phyloP scores from a whole-genome alignment of 2,113 vertebrate species.

The Conger conger region DNA sequence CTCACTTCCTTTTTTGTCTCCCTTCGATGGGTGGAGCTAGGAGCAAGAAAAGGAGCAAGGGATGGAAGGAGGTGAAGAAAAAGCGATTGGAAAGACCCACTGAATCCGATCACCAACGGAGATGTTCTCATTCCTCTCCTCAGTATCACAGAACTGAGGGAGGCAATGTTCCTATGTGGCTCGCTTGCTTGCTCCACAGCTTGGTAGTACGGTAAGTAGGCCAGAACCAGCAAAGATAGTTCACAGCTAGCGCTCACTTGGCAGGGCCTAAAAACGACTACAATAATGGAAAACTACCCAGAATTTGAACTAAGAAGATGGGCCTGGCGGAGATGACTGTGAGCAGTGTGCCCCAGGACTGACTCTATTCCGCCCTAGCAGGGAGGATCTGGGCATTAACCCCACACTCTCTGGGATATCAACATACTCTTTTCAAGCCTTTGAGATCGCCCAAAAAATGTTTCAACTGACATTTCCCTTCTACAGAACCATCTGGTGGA shows the following conservation, averaged over 20 bases:
- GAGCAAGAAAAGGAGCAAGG: too few species aligned
- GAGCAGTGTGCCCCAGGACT: not conserved
- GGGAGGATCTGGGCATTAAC: not conserved
- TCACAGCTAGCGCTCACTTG: not conserved
- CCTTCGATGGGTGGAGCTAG: too few species aligned
- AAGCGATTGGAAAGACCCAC: too few species aligned
- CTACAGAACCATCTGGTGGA: not conserved
- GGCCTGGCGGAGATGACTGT: not conserved
- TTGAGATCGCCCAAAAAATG: not conserved
- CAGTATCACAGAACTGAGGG: not conserved
- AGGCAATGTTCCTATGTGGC: not conserved
- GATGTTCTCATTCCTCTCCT: not conserved
- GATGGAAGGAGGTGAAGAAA: too few species aligned
- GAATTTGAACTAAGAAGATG: not conserved
- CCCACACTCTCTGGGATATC: not conserved
- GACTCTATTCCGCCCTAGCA: not conserved
- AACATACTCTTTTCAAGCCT: not conserved
- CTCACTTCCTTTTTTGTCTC: too few species aligned
- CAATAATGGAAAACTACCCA: not conserved
- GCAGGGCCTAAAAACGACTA: not conserved
- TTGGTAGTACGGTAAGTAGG: not conserved
- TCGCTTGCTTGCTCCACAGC: too few species aligned
- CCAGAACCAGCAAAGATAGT: not conserved
- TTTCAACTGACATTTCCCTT: slow-evolving; percentile 3
- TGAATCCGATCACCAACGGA: too few species aligned